A percentile compares a stretch with the other conserved stretches of the same genome.
Evolutionary conservation across 2,797 vertebrate genomes (phyloP).

Genomic region (Serranus cabrilla): DNA sequence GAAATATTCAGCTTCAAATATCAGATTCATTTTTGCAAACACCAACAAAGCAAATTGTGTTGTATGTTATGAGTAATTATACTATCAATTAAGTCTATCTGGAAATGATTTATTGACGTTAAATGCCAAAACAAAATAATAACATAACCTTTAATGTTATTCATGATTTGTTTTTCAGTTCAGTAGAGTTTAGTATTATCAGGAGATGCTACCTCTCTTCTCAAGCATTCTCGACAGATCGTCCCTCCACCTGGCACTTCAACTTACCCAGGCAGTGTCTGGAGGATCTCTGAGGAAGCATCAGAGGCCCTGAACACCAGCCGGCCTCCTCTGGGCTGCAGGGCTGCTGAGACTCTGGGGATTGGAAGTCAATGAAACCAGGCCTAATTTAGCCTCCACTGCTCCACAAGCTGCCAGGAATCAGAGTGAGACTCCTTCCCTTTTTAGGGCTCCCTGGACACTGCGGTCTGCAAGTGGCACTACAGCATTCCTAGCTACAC

Average conservation of each 20-base stretch:
- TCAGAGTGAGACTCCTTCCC: constrained; percentile 83
- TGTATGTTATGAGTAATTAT: background rate
- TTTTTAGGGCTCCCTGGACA: constrained; percentile 85
- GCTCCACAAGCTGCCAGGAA: constrained; percentile 77
- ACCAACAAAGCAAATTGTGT: background rate
- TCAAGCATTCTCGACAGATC: constrained; percentile 5
- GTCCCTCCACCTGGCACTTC: constrained; percentile 47
- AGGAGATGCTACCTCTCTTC: constrained; percentile 19
- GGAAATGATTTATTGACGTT: background rate
- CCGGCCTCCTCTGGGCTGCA: constrained; percentile 55
- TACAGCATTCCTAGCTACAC: constrained; percentile 68
- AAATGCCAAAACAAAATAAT: constrained; percentile 2
- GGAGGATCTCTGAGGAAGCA: constrained; percentile 50
- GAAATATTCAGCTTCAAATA: background rate
- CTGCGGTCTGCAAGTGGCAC: constrained; percentile 76
- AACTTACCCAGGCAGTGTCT: constrained; percentile 53
- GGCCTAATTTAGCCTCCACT: constrained; percentile 81
- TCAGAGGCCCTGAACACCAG: constrained; percentile 55
- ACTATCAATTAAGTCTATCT: background rate
- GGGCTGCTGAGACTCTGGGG: constrained; percentile 64
- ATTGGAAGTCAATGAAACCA: constrained; percentile 81
- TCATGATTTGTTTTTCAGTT: constrained; percentile 1
- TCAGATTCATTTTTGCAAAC: background rate
- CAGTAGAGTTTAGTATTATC: constrained; percentile 6
- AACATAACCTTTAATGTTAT: constrained; percentile 6